These are phyloP conservation scores for Reticulitermes speratus DNA, from an alignment of 1,140 invertebrate species.

Conservation along the genomic window DNA sequence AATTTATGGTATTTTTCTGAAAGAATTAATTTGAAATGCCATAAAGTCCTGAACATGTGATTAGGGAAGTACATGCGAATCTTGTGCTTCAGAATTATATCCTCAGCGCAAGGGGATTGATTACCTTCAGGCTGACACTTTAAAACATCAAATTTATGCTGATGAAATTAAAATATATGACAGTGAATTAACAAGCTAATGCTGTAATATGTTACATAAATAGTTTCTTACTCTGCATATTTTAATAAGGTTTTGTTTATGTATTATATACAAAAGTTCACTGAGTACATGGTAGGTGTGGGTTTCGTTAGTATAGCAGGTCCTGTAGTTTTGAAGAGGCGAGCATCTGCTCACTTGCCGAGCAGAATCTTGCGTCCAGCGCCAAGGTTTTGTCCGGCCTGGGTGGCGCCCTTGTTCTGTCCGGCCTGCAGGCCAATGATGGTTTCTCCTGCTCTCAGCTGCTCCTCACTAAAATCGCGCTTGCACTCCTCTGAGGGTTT, in stretches of 20 bases:
- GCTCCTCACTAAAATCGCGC: constrained; percentile 86
- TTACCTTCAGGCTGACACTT: background rate
- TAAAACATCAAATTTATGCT: background rate
- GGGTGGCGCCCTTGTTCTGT: constrained; percentile 84
- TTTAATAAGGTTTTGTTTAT: constrained; percentile 15
- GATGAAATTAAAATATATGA: background rate
- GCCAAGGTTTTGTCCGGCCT: constrained; percentile 87
- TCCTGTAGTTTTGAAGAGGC: background rate
- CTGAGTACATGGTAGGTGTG: background rate
- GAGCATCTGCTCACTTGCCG: constrained; percentile 57
- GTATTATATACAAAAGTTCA: constrained; percentile 21
- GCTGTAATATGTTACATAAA: constrained; percentile 10
- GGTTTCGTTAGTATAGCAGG: background rate
- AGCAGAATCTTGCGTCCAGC: constrained; percentile 81
- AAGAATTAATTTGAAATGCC: background rate
- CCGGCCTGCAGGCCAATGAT: constrained; percentile 92
- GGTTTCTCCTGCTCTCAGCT: constrained; percentile 76
- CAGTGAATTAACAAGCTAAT: background rate
- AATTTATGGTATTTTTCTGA: background rate
- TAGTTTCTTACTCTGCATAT: background rate
- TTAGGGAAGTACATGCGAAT: background rate
- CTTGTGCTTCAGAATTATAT: background rate
- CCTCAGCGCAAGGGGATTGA: background rate
- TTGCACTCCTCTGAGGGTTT: constrained; percentile 83
- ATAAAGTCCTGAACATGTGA: background rate